Evolutionary conservation across 2,113 vertebrate genomes (phyloP).

Genomic region (Aptenodytes patagonicus): DNA sequence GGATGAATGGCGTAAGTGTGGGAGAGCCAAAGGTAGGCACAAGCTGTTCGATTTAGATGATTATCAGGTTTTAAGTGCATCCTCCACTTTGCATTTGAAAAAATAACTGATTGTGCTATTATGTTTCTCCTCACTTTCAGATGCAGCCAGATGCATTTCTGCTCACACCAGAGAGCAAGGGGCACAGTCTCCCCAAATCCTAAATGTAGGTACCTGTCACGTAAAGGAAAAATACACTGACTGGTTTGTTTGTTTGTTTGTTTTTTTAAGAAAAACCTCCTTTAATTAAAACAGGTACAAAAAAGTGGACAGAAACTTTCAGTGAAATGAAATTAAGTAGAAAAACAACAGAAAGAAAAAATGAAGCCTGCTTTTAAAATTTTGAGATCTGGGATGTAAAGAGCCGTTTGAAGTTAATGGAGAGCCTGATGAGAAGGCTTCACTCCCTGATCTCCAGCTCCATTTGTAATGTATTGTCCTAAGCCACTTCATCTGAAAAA

Average conservation of each 20-base stretch:
- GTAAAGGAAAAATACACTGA: not conserved
- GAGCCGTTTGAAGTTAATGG: not conserved
- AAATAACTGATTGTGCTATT: not conserved
- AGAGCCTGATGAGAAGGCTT: not conserved
- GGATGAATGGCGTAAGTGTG: not conserved
- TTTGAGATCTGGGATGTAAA: not conserved
- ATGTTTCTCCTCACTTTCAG: not conserved
- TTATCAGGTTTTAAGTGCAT: not conserved
- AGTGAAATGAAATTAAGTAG: not conserved
- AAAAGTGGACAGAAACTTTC: not conserved
- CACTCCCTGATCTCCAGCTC: not conserved
- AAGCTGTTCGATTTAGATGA: not conserved
- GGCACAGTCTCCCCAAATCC: not conserved
- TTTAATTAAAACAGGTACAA: not conserved
- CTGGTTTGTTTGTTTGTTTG: not conserved
- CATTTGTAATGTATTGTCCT: conserved; percentile 35
- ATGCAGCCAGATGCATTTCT: not conserved
- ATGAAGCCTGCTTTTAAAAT: not conserved
- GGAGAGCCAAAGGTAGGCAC: not conserved
- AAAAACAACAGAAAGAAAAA: not conserved
- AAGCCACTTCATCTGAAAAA: conserved; percentile 32
- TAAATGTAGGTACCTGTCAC: not conserved
- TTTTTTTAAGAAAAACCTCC: too few relatives aligned
- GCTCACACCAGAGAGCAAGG: not conserved
- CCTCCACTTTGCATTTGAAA: conserved; percentile 24